phyloP scores from a whole-genome alignment of 2,113 vertebrate genomes.

The Puntigrus tetrazona region DNA sequence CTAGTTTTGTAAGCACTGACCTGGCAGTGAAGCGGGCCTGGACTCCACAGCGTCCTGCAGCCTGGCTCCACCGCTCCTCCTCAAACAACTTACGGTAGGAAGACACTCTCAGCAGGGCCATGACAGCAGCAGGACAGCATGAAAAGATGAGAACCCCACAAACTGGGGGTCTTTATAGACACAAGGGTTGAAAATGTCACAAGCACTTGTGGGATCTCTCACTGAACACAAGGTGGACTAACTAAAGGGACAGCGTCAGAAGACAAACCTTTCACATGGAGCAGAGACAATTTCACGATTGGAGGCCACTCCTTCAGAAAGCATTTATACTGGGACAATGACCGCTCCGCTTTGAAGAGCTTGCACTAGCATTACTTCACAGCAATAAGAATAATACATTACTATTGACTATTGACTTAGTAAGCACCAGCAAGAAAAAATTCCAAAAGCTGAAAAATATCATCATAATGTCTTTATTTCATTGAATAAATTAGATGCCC shows the following conservation, averaged over 20 bases:
- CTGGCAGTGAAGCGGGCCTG: slow-evolving; percentile 60
- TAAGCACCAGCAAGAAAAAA: neutral
- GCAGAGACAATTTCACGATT: slow-evolving; percentile 47
- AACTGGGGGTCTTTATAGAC: slow-evolving; percentile 62
- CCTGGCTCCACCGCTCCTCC: slow-evolving; percentile 56
- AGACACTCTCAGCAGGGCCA: slow-evolving; percentile 75
- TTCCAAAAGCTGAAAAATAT: neutral
- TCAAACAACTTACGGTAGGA: slow-evolving; percentile 76
- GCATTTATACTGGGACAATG: neutral
- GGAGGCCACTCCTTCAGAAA: neutral
- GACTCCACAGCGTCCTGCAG: slow-evolving; percentile 59
- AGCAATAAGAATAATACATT: neutral
- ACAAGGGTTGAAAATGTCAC: slow-evolving; percentile 66
- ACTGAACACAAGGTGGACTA: slow-evolving; percentile 52
- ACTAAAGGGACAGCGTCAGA: slow-evolving; percentile 66
- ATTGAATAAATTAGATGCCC: slow-evolving; percentile 81
- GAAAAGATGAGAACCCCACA: slow-evolving; percentile 44
- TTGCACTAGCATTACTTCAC: neutral
- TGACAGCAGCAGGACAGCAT: slow-evolving; percentile 33
- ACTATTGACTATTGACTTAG: too few relatives aligned
- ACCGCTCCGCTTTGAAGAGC: neutral
- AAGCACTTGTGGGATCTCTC: slow-evolving; percentile 62
- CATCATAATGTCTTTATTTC: slow-evolving; percentile 73
- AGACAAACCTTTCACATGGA: slow-evolving; percentile 63
- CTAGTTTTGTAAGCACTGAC: slow-evolving; percentile 54